Conservation (phyloP, 2,113 vertebrate species). For the Heterocephalus glaber region DNA sequence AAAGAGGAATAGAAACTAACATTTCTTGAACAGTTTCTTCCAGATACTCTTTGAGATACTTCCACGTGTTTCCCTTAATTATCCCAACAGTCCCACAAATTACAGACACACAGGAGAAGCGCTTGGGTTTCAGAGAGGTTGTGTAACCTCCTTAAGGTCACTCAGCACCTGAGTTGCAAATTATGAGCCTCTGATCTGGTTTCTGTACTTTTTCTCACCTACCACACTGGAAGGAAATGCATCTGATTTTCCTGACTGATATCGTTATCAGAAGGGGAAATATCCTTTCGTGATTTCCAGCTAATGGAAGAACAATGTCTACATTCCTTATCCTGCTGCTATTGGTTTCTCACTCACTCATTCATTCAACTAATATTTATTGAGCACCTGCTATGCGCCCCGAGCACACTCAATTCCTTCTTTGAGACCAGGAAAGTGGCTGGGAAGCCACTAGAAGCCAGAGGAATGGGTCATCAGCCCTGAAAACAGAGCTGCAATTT, state of each 20-base stretch:
- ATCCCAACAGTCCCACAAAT: not conserved
- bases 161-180: not conserved
- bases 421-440: not conserved
- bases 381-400: not conserved
- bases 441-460: not conserved
- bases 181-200: not conserved
- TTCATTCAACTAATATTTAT: not conserved
- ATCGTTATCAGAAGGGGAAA: not conserved
- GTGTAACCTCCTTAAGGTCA: not conserved
- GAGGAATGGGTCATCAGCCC: not conserved
- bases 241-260: not conserved
- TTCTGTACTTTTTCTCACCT: not conserved
- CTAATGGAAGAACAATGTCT: not conserved
- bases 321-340: not conserved
- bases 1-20: not conserved
- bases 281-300: not conserved
- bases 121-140: not conserved
- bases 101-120: not conserved
- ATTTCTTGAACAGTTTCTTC: slow-evolving; percentile 23
- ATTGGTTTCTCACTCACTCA: not conserved
- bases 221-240: not conserved
- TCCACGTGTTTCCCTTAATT: not conserved
- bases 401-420: not conserved
- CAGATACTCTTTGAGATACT: not conserved
- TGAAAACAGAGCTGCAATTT: not conserved